Conservation (phyloP, 2,888 invertebrate species). For the Idaea biselata region DNA sequence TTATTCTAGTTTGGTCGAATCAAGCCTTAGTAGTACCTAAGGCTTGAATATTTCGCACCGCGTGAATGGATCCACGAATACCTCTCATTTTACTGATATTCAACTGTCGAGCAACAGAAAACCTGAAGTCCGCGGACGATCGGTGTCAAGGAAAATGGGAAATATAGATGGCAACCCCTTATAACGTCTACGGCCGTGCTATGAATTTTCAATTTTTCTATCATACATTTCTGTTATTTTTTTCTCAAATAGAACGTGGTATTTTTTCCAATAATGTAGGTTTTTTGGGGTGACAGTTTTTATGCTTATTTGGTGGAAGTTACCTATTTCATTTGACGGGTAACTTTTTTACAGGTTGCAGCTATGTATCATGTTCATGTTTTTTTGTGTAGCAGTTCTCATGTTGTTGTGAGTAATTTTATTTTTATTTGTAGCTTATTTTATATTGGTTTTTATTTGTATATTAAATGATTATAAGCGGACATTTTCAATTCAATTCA, state of each 20-base stretch:
- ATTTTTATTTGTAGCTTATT: not conserved
- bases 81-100: not conserved
- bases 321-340: not conserved
- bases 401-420: not conserved
- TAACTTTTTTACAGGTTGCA: not conserved
- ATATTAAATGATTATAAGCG: too few relatives aligned
- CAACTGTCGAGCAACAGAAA: not conserved
- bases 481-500: too few relatives aligned
- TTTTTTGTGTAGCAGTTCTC: not conserved
- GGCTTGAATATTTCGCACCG: not conserved
- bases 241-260: not conserved
- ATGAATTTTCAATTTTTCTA: constrained; percentile 24
- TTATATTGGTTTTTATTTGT: too few relatives aligned
- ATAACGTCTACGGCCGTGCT: constrained; percentile 24
- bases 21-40: too few relatives aligned
- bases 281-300: constrained; percentile 1
- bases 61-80: not conserved
- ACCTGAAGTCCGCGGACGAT: constrained; percentile 7
- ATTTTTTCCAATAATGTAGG: constrained; percentile 2
- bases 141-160: constrained; percentile 29
- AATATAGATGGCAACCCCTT: constrained; percentile 30
- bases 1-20: too few relatives aligned
- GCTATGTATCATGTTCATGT: not conserved
- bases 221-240: constrained; percentile 21
- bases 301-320: not conserved